Base-by-base conservation (phyloP, 2,888 invertebrate species). In the Lepidochitona cinerea region DNA sequence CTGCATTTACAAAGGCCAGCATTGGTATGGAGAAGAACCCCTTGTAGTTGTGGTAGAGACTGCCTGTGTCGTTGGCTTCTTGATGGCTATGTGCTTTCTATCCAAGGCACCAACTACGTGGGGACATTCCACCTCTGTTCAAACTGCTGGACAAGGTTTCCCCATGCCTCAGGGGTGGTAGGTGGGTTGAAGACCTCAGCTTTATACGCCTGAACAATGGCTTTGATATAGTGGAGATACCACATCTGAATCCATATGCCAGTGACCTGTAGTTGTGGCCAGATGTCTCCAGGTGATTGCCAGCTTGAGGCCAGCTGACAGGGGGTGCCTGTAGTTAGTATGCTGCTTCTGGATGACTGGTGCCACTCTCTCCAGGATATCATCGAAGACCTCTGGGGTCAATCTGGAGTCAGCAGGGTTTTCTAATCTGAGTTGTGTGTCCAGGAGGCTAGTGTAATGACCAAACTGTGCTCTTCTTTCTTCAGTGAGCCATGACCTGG, bases 31-130 rank as follows among this genome's bases (percentile, higher is more conserved):
- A n/a, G n/a, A n/a, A n/a, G n/a, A n/a, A n/a, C n/a, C n/a, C n/a
- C n/a, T n/a, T n/a, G n/a, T n/a, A n/a, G n/a, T n/a, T n/a, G n/a
- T n/a, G n/a, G n/a, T n/a, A n/a, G n/a, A n/a, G n/a, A n/a, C n/a
- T n/a, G n/a, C n/a, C n/a, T n/a, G n/a, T n/a, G n/a, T n/a, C 14
- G 68, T 36, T 49, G 79, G 75, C 65, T 72, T 74, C 65, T 52
- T 73, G 67, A 74, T 72, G 18, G 75, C 74, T 29, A 76, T 37
- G 67, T 78, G 79, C 53, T 78, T 79, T n/a, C 76, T 73, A 70
- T 75, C 75, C 41, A 78, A 59, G 41, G 75, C 78, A 9, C 79
- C 78, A 36, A 66, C 4, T 6, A 67, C 71, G 49, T 73, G 18
- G 79, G 75, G n/a, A 77, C 18, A 59, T 77, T 73, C 76, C 75